Evolutionary conservation across 2,888 invertebrate species (phyloP).

Genomic region (Acanthococcus lagerstroemiae): DNA sequence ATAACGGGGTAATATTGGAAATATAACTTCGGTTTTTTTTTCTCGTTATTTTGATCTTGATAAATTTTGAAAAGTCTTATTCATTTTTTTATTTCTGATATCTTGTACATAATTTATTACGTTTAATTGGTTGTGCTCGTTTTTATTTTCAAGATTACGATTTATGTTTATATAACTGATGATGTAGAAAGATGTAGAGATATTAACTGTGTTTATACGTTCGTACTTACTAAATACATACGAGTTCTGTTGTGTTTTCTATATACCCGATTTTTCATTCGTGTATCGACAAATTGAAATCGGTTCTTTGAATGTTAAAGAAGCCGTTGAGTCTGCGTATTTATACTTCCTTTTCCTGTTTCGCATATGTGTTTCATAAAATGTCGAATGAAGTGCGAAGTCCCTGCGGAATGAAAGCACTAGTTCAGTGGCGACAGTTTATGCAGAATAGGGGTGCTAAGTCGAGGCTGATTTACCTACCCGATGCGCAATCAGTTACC

Average conservation of each 20-base stretch:
- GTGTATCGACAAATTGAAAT: too few relatives aligned
- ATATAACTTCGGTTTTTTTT: not conserved
- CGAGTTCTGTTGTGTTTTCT: slow-evolving; percentile 22
- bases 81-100: not conserved
- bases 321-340: too few relatives aligned
- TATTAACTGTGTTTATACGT: slow-evolving; percentile 19
- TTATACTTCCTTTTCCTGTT: too few relatives aligned
- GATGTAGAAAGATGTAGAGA: not conserved
- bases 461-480: too few relatives aligned
- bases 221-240: slow-evolving; percentile 25
- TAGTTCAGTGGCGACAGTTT: too few relatives aligned
- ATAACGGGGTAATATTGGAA: too few relatives aligned
- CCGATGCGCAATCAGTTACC: too few relatives aligned
- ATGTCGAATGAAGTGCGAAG: too few relatives aligned
- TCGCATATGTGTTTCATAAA: too few relatives aligned
- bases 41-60: not conserved
- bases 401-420: too few relatives aligned
- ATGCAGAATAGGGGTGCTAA: too few relatives aligned
- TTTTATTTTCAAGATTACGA: not conserved
- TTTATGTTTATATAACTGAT: not conserved
- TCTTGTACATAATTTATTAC: not conserved
- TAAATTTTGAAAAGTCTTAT: not conserved
- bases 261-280: not conserved
- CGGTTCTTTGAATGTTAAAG: too few relatives aligned
- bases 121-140: slow-evolving; percentile 13